phyloP scores from a whole-genome alignment of 2,797 vertebrate genomes.

The Enteromius radiatus region DNA sequence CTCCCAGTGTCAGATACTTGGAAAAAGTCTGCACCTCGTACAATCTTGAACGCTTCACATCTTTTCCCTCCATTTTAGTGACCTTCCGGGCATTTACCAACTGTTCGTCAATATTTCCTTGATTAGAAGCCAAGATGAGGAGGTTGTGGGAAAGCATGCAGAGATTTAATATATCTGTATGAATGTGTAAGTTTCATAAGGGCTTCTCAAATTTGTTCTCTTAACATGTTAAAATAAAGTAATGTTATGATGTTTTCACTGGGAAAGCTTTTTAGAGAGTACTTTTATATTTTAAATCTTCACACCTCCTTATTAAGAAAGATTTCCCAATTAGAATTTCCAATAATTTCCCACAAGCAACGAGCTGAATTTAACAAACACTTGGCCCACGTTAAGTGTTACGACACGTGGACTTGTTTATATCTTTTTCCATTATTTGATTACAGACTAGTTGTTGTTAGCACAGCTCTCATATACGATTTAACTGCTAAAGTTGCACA shows the following conservation, averaged over 20 bases:
- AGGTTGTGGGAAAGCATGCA: conserved; percentile 7
- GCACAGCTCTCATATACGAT: conserved; percentile 12
- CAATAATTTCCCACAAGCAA: neutral
- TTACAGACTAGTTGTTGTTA: conserved; percentile 11
- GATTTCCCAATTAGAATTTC: too few species aligned
- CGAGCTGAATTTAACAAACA: conserved; percentile 23
- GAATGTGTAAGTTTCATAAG: neutral
- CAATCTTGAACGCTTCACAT: neutral
- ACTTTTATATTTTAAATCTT: neutral
- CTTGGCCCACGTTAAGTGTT: conserved; percentile 5
- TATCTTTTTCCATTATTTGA: conserved; percentile 1
- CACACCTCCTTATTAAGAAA: neutral
- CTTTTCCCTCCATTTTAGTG: neutral
- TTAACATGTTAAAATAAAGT: conserved; percentile 2
- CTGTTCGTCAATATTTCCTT: conserved; percentile 29
- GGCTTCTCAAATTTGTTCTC: neutral
- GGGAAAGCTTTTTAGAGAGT: neutral
- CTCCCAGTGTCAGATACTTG: conserved; percentile 21
- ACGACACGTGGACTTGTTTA: conserved; percentile 8
- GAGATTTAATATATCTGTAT: neutral
- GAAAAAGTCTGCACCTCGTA: neutral
- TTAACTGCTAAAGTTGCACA: conserved; percentile 1
- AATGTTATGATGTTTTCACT: neutral
- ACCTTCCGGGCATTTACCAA: conserved; percentile 23
- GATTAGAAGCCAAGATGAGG: conserved; percentile 25